A percentile compares a stretch with the other conserved stretches of the same genome.
Evolutionary conservation across 2,113 vertebrate genomes (phyloP).

Genomic region (Bostrychus sinensis): DNA sequence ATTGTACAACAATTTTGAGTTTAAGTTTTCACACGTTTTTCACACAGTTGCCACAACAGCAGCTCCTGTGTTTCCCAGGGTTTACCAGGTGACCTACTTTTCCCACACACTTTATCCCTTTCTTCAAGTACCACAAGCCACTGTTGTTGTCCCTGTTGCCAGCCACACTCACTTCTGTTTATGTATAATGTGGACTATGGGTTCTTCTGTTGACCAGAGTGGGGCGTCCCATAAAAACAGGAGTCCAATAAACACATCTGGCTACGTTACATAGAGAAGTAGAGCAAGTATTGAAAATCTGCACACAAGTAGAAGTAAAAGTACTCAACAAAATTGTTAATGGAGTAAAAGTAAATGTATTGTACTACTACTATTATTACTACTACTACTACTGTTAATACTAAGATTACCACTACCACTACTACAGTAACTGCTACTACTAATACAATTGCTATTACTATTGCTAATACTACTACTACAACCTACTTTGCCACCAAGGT

Average conservation of each 20-base stretch:
- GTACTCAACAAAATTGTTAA: no score
- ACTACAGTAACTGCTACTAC: background rate
- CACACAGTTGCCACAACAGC: no score
- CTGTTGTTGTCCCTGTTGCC: constrained; percentile 2
- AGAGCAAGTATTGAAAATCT: no score
- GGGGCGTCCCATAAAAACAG: constrained; percentile 12
- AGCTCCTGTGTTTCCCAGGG: background rate
- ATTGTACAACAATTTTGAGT: no score
- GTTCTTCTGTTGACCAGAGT: background rate
- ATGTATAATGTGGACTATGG: background rate
- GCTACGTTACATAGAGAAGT: no score
- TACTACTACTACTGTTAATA: background rate
- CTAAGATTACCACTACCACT: background rate
- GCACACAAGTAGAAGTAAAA: no score
- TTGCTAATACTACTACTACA: constrained; percentile 5
- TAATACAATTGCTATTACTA: no score
- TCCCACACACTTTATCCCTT: background rate
- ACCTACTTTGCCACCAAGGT: no score
- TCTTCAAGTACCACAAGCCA: background rate
- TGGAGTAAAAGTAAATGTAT: no score
- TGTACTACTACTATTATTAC: background rate
- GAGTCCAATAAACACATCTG: constrained; percentile 21
- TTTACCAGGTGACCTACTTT: constrained; percentile 18
- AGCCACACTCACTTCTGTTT: background rate
- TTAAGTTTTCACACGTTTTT: no score